Evolutionary conservation across 2,888 invertebrate genomes (phyloP).

Genomic region (Malachius bipustulatus): DNA sequence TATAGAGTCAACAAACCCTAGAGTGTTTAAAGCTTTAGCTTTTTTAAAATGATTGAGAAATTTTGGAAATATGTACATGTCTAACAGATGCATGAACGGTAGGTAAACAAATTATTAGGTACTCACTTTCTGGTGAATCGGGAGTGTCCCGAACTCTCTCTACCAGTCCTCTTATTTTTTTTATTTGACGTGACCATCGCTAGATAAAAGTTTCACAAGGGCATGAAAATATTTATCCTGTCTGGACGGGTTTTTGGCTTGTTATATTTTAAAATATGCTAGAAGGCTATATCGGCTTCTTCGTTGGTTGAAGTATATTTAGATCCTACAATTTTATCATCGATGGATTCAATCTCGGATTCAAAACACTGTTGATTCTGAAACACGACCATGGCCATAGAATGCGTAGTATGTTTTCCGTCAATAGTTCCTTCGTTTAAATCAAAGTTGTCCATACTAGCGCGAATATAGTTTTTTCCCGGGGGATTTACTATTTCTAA

Average conservation of each 20-base stretch:
- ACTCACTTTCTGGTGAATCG: too few species aligned
- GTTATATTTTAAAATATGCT: not conserved
- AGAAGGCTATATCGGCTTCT: not conserved
- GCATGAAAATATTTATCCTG: too few species aligned
- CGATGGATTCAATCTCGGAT: not conserved
- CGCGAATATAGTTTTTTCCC: slow-evolving; percentile 1
- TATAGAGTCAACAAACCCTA: too few species aligned
- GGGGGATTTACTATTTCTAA: not conserved
- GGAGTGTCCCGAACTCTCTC: too few species aligned
- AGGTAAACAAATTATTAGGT: too few species aligned
- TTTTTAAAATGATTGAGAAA: too few species aligned
- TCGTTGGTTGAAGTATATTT: not conserved
- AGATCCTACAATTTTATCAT: not conserved
- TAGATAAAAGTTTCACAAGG: too few species aligned
- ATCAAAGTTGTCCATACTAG: slow-evolving; percentile 2
- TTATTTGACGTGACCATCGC: too few species aligned
- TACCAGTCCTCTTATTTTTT: too few species aligned
- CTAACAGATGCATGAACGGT: too few species aligned
- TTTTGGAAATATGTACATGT: too few species aligned
- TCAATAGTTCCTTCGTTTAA: not conserved
- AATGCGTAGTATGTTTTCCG: slow-evolving; percentile 10
- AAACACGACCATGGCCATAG: slow-evolving; percentile 10
- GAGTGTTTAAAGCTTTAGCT: too few species aligned
- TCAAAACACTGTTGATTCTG: slow-evolving; percentile 1
- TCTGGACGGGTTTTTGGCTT: not conserved